Evolutionary conservation across 2,888 invertebrate genomes (phyloP), one percentile per base, ranked within the genome.

Genomic region (Oligia fasciuncula): DNA sequence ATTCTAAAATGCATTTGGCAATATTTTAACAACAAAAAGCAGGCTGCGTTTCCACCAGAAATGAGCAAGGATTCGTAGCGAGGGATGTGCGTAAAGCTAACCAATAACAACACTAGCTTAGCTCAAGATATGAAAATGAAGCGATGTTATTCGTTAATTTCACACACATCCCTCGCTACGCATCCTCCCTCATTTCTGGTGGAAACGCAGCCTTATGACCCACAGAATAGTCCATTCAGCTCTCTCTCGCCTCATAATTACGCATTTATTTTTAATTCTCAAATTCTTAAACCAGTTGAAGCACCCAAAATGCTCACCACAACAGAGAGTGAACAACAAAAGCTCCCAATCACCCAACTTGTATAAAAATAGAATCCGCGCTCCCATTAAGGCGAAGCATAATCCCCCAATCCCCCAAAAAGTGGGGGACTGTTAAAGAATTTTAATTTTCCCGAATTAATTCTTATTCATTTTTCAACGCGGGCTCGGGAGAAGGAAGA

Each of bases 371-470:
- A 84, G 66, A 77, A 75, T 72, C 72, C 73, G 46, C 76, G 14
- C 67, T 73, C 79, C 77, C 83, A 86, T 85, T 87, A 86, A 86
- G 66, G 74, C 65, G 70, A 76, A 70, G 84, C 74, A 86, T 89
- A 90, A 90, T 87, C 90, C 83, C n/a, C 43, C 66, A 79, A 79
- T 66, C 79, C 19, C 46, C 79, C 83, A 90, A 85, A 90, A 88
- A 89, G 86, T 88, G 87, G 85, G 84, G 80, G 84, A 87, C 86
- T 84, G 91, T 90, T 91, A 87, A 90, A 87, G 91, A 91, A 92
- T 92, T 93, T 92, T 92, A 93, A 93, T 92, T 93, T 93, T 90
- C 85, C 86, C 86, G 89, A 93, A 93, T 93, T 93, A 93, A 94
- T 94, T 92, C 87, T 87, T 90, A 89, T 91, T 90, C 90, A 92